Conservation (phyloP, 2,113 vertebrate genomes). For the zebrafish (Danio rerio) region GRCz12tu NC_133200.1:32866501-32867000, state of each 20-base stretch:
- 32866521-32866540: too few relatives aligned
- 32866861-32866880: constrained; percentile 86
- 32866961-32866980: neutral
- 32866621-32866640: too few relatives aligned
- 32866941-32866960: neutral
- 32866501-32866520: too few relatives aligned
- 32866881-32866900: constrained; percentile 87
- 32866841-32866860: constrained; percentile 94
- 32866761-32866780: constrained; percentile 86
- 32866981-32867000: too few relatives aligned
- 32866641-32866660: too few relatives aligned
- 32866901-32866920: constrained; percentile 97
- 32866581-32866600: too few relatives aligned
- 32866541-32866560: too few relatives aligned
- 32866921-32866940: constrained; percentile 76
- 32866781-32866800: constrained; percentile 98
- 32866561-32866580: too few relatives aligned
- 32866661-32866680: too few relatives aligned
- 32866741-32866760: constrained; percentile 70
- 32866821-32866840: constrained; percentile 94
- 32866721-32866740: neutral
- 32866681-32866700: too few relatives aligned
- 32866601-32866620: too few relatives aligned
- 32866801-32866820: constrained; percentile 89
- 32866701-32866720: too few relatives aligned